These are phyloP conservation scores for Dusona sp. DNA, from an alignment of 2,888 invertebrate species.

Conservation along the genomic window DNA sequence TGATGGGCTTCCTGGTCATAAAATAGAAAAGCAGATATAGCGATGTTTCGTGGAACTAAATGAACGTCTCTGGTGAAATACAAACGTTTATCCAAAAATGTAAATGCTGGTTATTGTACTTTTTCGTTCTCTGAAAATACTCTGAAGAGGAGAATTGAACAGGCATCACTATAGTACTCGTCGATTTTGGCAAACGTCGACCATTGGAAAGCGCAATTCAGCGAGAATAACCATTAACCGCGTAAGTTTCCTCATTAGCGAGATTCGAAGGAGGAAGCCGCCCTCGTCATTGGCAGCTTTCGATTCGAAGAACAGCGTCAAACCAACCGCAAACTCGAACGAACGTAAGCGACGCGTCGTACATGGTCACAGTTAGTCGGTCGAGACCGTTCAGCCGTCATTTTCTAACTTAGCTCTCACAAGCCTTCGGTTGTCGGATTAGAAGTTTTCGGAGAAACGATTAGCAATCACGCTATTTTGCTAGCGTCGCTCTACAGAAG, in stretches of 20 bases:
- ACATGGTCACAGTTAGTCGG: conserved; percentile 19
- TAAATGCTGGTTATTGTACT: background rate
- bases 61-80: no score
- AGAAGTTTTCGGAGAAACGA: conserved; percentile 48
- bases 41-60: background rate
- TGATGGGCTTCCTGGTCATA: background rate
- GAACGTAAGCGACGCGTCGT: conserved; percentile 13
- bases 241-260: conserved; percentile 41
- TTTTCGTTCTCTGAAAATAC: background rate
- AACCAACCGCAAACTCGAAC: conserved; percentile 28
- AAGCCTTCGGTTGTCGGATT: conserved; percentile 19
- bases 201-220: conserved; percentile 11
- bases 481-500: background rate
- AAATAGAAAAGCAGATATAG: background rate
- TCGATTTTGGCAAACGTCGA: background rate
- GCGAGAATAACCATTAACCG: background rate
- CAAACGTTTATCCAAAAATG: background rate
- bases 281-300: conserved; percentile 40
- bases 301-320: conserved; percentile 37
- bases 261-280: background rate
- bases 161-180: background rate
- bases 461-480: conserved; percentile 29
- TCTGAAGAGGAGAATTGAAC: background rate
- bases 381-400: conserved; percentile 3
- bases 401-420: conserved; percentile 1